Conservation (phyloP, 2,888 invertebrate species). For the Melikaiella ostensackeni region DNA sequence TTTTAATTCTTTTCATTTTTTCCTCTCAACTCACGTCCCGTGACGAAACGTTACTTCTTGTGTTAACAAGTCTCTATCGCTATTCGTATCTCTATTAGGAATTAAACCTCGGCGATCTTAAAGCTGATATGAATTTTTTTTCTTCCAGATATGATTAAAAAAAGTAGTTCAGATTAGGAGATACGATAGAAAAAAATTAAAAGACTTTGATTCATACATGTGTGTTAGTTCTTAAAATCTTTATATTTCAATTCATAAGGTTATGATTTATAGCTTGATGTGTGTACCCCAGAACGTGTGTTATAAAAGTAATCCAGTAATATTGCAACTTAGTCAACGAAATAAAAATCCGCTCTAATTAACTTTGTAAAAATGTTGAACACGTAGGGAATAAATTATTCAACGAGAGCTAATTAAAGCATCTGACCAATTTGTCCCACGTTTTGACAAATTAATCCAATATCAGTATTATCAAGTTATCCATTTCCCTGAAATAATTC, state of each 20-base stretch:
- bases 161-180: constrained; percentile 1
- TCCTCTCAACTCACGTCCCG: constrained; percentile 1
- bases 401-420: background rate
- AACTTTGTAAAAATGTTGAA: background rate
- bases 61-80: background rate
- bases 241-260: background rate
- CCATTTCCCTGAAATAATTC: constrained; percentile 18
- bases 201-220: background rate
- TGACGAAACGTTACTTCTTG: constrained; percentile 17
- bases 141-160: background rate
- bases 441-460: background rate
- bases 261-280: background rate
- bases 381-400: background rate
- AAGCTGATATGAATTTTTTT: constrained; percentile 1
- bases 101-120: constrained; percentile 13
- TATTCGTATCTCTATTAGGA: constrained; percentile 13
- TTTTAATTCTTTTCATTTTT: background rate
- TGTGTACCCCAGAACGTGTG: background rate
- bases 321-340: background rate
- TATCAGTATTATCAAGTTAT: constrained; percentile 9
- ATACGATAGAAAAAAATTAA: background rate
- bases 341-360: background rate
- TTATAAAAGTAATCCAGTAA: too few species aligned
- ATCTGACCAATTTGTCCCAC: background rate
- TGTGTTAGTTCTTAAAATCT: too few species aligned